Evolutionary conservation across 2,797 vertebrate genomes (phyloP), one percentile per base, ranked within the genome.

Genomic region (Austrolebias charrua): DNA sequence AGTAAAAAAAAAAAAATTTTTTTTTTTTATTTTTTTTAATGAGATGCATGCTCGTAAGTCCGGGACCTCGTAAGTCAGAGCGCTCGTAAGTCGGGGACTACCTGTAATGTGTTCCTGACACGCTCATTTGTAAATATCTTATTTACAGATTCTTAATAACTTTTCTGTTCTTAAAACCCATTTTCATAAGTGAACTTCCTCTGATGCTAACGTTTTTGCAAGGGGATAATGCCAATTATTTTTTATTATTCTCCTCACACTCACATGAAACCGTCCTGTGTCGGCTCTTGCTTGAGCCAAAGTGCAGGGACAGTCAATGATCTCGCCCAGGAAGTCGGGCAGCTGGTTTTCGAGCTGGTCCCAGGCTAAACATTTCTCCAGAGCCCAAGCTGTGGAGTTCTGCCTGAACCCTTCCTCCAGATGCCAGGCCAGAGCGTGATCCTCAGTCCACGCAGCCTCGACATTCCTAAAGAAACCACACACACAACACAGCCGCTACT

Each of bases 371-470:
- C 97, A 99, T 77, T 96, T 95, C 0, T 88, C 78, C 8, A 90
- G 75, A 19, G 96, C 96, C 97, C 97, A 99, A 3, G 65, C 66
- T 9, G 77, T 57, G 0, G 97, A 85, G 78, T 96, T 78, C 4
- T 75, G 74, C 63, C 92, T 92, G 89, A 98, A 99, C 33, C 73
- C 86, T 0, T 93, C 71, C 4, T 92, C 94, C 79, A 99, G 90
- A 69, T 99, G 96, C 95, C 97, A 99, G 64, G 97, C 96, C 66
- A 98, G 66, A 0, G 97, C 96, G 0, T 99, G 95, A 28, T 90
- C 95, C 0, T 88, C 88, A n/a, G 92, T 96, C 97, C 97, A 99
- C 24, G 91, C 2, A 0, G 95, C 92, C 0, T 87, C 90, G 18
- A 96, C 87, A 2, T 98, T 90, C 78, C 97, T 99, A 5, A 15